A percentile compares a stretch with the other conserved stretches of the same genome.
These are phyloP conservation scores for Dasysyrphus tricinctus DNA, from an alignment of 2,888 invertebrate species.

Conservation along the genomic window DNA sequence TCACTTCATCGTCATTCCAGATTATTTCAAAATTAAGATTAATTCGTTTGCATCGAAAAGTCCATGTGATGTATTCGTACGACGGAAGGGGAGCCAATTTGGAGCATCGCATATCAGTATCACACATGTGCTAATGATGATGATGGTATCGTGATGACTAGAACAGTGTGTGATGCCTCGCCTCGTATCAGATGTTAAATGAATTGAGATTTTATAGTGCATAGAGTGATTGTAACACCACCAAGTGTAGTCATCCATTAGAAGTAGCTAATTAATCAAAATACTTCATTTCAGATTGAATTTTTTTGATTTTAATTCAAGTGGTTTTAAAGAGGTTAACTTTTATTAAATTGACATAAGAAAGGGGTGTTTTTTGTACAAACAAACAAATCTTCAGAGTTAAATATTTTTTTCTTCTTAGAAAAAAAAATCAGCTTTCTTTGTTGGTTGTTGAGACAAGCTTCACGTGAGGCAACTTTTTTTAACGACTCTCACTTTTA, in stretches of 20 bases:
- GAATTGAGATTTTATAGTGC: constrained; percentile 61
- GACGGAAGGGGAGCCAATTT: constrained; percentile 42
- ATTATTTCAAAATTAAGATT: constrained; percentile 74
- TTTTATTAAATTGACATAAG: background rate
- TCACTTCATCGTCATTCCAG: constrained; percentile 40
- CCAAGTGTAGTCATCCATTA: constrained; percentile 59
- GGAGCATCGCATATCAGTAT: constrained; percentile 42
- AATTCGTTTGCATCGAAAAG: constrained; percentile 58
- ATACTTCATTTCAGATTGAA: constrained; percentile 35
- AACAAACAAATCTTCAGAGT: too few relatives aligned
- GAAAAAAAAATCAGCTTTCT: too few relatives aligned
- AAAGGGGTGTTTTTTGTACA: too few relatives aligned
- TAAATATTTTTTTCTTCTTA: too few relatives aligned
- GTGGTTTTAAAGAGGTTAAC: constrained; percentile 7
- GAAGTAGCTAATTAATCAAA: constrained; percentile 71
- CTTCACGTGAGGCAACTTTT: too few relatives aligned
- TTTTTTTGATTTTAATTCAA: constrained; percentile 38
- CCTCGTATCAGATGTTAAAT: constrained; percentile 1
- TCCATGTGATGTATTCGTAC: constrained; percentile 29
- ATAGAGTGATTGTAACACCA: constrained; percentile 27
- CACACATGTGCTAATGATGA: constrained; percentile 68
- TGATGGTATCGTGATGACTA: constrained; percentile 35
- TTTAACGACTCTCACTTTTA: too few relatives aligned
- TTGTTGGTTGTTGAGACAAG: too few relatives aligned
- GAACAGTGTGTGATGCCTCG: constrained; percentile 3